These are phyloP conservation scores for Agrotis ipsilon DNA, from an alignment of 2,888 invertebrate species.

Conservation along the genomic window DNA sequence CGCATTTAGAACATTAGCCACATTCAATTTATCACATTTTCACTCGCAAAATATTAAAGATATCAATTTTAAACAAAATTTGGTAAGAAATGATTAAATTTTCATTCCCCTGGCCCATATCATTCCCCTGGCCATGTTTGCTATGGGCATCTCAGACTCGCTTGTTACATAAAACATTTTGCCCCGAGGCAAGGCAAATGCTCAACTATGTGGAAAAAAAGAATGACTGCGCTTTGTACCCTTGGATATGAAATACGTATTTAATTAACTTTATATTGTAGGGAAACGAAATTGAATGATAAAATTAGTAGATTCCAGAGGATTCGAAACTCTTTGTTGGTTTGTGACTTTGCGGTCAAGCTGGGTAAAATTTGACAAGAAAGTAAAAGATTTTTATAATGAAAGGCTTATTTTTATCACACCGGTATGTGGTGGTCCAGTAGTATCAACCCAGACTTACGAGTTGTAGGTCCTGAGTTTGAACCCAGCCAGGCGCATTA, in stretches of 20 bases:
- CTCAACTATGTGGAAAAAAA: slow-evolving; percentile 84
- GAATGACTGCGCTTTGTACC: slow-evolving; percentile 73
- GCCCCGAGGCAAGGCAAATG: slow-evolving; percentile 75
- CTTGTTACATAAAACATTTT: slow-evolving; percentile 78
- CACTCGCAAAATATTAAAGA: slow-evolving; percentile 3
- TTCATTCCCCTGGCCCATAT: slow-evolving; percentile 52
- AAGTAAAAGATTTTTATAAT: slow-evolving; percentile 4
- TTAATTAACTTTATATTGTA: slow-evolving; percentile 82
- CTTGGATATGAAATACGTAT: slow-evolving; percentile 83
- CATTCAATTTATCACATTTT: too few relatives aligned
- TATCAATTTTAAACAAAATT: slow-evolving; percentile 61
- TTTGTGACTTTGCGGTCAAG: slow-evolving; percentile 18
- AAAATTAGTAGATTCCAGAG: slow-evolving; percentile 66
- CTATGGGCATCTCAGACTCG: slow-evolving; percentile 60
- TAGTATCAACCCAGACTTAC: too few relatives aligned
- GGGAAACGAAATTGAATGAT: slow-evolving; percentile 74
- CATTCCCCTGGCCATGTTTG: slow-evolving; percentile 63
- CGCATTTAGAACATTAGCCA: too few relatives aligned
- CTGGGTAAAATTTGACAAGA: slow-evolving; percentile 25
- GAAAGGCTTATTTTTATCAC: not conserved
- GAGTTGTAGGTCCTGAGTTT: too few relatives aligned
- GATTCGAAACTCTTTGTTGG: slow-evolving; percentile 46
- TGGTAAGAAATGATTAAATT: slow-evolving; percentile 66
- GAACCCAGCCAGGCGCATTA: too few relatives aligned
- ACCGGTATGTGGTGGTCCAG: too few relatives aligned